Base-by-base conservation (phyloP, 2,113 vertebrate species). In the Cyanoderma ruficeps region DNA sequence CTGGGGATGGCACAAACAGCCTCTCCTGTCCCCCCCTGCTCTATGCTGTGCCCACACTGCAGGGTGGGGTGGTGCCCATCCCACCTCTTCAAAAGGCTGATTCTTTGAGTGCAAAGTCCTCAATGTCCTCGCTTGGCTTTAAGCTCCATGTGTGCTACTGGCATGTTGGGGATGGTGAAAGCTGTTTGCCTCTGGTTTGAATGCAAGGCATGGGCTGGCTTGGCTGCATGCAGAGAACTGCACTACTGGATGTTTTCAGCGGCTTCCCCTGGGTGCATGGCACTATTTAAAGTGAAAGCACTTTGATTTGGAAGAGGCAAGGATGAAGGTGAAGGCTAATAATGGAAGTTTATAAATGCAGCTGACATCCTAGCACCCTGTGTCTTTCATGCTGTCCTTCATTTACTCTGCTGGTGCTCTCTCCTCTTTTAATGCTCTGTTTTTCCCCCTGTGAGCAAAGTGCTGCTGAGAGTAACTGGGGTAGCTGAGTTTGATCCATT, bases 301-400 rank as follows among this genome's bases (percentile, higher is more conserved):
- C 35, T 82, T 91, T 65, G 44, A 68, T 86, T 56, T 90, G 76
- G 68, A 83, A 68, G 69, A 68, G 81, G 50, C 9, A 1, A 75
- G 49, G 47, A 46, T 72, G 80, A 94, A 87, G 76, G 81, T 85
- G 87, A 90, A 79, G 44, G 81, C 74, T 91, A 87, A 68, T 86
- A 91, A 87, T 87, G 89, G 84, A 82, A 87, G 57, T 52, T 88
- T 88, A 56, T 87, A 77, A 91, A 93, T 71, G 64, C 87, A 89
- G 49, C 44, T 95, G 89, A 53, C 71, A 83, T 83, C 57, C 59
- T 53, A 88, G 52, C 24, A 39, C 44, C 52, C 30, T 1, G 0
- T 78, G 89, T 72, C 61, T 95, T 93, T 93, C 57, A 74, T 57
- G n/a, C 27, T 42, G 18, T 87, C 84, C 78, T 94, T 93, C 68